phyloP scores from a whole-genome alignment of 2,113 vertebrate genomes.

The Acrocephalus arundinaceus region DNA sequence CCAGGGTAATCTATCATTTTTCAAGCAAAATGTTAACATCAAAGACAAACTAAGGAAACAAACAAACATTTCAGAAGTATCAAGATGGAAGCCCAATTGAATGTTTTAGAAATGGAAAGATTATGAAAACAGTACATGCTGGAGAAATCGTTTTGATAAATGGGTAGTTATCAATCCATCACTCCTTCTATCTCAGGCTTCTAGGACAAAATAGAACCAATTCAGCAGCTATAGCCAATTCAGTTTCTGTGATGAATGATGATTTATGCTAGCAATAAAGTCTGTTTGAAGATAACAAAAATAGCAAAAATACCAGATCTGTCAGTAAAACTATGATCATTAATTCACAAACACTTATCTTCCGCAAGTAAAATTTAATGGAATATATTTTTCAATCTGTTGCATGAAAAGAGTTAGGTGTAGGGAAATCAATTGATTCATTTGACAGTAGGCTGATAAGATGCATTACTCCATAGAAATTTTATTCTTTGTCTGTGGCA shows the following conservation, averaged over 20 bases:
- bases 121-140: neutral
- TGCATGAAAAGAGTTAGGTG: neutral
- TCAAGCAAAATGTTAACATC: neutral
- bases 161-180: neutral
- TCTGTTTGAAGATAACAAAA: neutral
- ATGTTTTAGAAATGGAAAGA: neutral
- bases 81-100: neutral
- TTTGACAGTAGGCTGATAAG: neutral
- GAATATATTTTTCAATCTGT: neutral
- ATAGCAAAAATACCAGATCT: neutral
- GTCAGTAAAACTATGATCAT: neutral
- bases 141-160: neutral
- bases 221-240: neutral
- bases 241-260: neutral
- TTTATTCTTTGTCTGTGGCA: neutral
- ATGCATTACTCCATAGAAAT: neutral
- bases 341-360: neutral
- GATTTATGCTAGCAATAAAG: neutral
- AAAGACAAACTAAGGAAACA: neutral
- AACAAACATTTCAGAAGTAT: neutral
- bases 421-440: neutral
- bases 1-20: neutral
- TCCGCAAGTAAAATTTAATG: neutral
- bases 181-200: neutral
- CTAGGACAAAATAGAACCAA: neutral